Percentiles rank a stretch among this genome's conserved stretches.
Conservation (phyloP, 2,797 vertebrate species). For the Manis crassicaudata region DNA sequence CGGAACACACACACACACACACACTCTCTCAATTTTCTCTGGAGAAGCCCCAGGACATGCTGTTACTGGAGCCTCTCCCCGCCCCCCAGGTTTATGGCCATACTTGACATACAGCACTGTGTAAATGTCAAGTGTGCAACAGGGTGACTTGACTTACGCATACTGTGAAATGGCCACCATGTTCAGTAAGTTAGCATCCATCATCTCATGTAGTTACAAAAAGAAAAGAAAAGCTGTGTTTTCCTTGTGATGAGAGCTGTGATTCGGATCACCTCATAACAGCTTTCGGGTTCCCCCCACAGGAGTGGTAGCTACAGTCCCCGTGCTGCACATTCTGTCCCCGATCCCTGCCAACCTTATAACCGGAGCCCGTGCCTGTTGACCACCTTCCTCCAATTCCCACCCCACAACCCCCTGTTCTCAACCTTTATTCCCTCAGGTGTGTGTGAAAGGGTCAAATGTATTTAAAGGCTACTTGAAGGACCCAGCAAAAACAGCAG, state of each 20-base stretch:
- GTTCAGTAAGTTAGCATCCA: neutral
- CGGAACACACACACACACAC: fast-evolving
- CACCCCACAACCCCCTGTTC: neutral
- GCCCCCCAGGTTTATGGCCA: neutral
- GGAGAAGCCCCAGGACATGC: neutral
- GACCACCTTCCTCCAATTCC: neutral
- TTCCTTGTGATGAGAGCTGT: no score
- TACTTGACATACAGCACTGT: neutral
- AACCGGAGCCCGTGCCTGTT: neutral
- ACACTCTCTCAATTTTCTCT: neutral
- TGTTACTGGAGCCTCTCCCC: neutral
- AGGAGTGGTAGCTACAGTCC: fast-evolving
- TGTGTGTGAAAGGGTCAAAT: conserved; percentile 96
- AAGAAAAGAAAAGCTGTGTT: neutral
- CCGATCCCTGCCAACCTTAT: neutral
- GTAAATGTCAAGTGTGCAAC: no score
- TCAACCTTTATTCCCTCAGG: conserved; percentile 81
- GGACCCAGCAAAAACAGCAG: conserved; percentile 93
- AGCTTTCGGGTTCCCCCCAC: neutral
- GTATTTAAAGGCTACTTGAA: conserved; percentile 96
- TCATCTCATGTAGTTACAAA: neutral
- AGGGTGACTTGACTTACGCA: neutral
- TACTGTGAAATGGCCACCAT: neutral
- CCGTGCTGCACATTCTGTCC: fast-evolving
- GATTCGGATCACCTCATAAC: neutral